Evolutionary conservation across 2,113 vertebrate genomes (phyloP), one percentile per base, ranked within the genome.

Genomic region (Amphilophus citrinellus): DNA sequence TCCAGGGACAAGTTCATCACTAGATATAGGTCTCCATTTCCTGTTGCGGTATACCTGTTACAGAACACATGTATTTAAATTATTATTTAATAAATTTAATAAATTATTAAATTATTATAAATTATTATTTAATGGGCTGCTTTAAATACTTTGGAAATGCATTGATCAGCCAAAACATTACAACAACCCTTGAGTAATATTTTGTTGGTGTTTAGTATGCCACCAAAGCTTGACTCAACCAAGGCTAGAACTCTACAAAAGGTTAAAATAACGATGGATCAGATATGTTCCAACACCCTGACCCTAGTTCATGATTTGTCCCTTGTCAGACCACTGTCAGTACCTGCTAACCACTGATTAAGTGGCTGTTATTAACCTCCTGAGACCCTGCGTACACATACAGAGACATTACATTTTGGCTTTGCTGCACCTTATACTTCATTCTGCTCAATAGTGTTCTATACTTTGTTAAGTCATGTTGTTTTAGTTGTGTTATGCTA

Each of bases 11-110:
- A 99, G 96, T 88, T 99, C 98, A 2, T 98, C 97, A 0, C 98
- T 99, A 90, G 97, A 97, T 8, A 99, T 86, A 11, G 96, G 97
- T 75, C 98, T 97, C 98, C 98, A 99, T 90, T 99, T 99, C 53
- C 98, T 96, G 93, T 96, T 99, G 32, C 98, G 95, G 94, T 99
- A 99, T 3, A 99, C 98, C 98, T 99, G 88, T 53, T 0, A 91
- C 24, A 56, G 77, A 47, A 79, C 10, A 61, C 18, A 81, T 1
- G 0, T 20, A 39, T 20, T 71, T 24, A 57, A 80, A 27, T 27
- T 27, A 27, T 27, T 27, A 27, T 27, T 27, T 27, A 27, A 27
- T 27, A 27, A 27, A 27, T 27, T 27, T 27, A 27, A 27, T 27
- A 27, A 27, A 27, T 27, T 27, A 27, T 27, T 27, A 27, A 27